phyloP scores from a whole-genome alignment of 2,113 vertebrate species.

The Syrrhaptes paradoxus region DNA sequence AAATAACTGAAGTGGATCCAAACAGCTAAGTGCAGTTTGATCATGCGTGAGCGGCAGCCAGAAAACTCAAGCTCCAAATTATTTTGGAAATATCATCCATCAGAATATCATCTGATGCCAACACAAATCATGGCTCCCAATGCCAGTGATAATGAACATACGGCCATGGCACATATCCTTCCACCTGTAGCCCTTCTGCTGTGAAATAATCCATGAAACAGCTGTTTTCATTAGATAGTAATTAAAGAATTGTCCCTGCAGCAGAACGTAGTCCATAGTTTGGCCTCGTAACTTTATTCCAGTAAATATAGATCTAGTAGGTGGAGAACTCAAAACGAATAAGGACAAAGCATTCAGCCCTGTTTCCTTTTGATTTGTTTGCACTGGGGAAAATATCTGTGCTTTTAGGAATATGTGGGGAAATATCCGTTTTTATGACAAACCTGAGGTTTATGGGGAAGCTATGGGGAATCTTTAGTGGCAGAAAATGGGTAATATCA shows the following conservation, averaged over 20 bases:
- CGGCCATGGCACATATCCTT: not conserved
- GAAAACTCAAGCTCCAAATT: not conserved
- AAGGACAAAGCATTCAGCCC: not conserved
- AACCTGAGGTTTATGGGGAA: not conserved
- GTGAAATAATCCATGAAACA: not conserved
- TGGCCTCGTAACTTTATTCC: not conserved
- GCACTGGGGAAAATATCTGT: not conserved
- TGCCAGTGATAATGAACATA: not conserved
- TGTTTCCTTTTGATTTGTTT: not conserved
- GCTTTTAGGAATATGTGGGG: not conserved
- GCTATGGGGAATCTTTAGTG: not conserved
- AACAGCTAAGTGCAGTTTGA: not conserved
- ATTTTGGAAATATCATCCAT: not conserved
- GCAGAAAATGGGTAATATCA: not conserved
- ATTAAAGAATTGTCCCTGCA: not conserved
- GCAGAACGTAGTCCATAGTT: not conserved
- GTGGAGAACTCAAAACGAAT: not conserved
- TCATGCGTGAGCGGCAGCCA: not conserved
- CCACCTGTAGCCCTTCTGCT: not conserved
- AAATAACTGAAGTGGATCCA: not conserved
- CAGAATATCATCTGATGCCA: not conserved
- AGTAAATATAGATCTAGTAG: not conserved
- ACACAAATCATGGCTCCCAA: not conserved
- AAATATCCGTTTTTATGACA: not conserved
- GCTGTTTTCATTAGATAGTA: not conserved